A percentile compares a stretch with the other conserved stretches of the same genome.
Evolutionary conservation across 2,797 vertebrate genomes (phyloP).

Genomic region (Eidolon dupreanum): DNA sequence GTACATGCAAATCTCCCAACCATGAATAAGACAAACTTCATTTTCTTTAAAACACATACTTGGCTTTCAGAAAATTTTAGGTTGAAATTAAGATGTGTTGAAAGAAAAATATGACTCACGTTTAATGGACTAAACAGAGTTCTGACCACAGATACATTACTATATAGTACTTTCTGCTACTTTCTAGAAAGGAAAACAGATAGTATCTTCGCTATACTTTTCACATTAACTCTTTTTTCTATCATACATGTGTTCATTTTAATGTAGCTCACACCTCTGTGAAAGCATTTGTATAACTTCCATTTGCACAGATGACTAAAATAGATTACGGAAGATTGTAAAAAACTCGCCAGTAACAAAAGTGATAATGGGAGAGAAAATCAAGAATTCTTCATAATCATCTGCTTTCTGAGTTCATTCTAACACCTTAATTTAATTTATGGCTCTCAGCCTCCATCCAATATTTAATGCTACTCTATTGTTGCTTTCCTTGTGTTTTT

Average conservation of each 20-base stretch:
- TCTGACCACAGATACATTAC: neutral
- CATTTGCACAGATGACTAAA: neutral
- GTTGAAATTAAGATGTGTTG: constrained; percentile 67
- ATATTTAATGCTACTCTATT: fast-evolving
- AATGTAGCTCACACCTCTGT: neutral
- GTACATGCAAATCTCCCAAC: constrained; percentile 60
- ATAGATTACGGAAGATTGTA: neutral
- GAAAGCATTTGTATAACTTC: neutral
- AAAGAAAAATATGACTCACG: constrained; percentile 51
- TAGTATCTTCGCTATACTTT: neutral
- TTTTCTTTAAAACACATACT: constrained; percentile 67
- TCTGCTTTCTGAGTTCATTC: neutral
- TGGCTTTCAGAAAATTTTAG: constrained; percentile 60
- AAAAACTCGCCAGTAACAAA: neutral
- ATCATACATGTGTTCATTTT: neutral
- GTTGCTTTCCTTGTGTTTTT: neutral
- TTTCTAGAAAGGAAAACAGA: neutral
- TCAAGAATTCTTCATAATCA: neutral
- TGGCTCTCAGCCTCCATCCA: neutral
- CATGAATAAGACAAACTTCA: constrained; percentile 74
- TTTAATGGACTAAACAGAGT: constrained; percentile 62
- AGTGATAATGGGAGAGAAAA: neutral
- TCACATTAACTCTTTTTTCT: neutral
- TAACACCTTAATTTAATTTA: neutral
- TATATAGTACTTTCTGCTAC: neutral